Percentiles rank a stretch among this genome's conserved stretches.
Evolutionary conservation across 2,888 invertebrate genomes (phyloP).

Genomic region (Callinectes sapidus): DNA sequence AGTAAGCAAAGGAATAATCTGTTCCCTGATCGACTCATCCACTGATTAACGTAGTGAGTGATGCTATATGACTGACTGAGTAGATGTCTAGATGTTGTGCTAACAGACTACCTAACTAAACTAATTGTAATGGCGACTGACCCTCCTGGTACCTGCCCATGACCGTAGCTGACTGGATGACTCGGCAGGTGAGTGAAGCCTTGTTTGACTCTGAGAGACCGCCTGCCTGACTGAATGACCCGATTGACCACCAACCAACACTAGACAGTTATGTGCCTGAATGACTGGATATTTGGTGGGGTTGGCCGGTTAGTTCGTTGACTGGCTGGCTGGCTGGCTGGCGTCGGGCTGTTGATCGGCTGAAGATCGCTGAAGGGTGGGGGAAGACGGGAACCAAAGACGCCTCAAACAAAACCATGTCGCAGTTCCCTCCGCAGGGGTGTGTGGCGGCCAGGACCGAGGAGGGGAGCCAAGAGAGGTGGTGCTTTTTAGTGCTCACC

Average conservation of each 20-base stretch:
- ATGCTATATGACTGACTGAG: background rate
- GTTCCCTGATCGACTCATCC: no score
- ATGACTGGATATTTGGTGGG: background rate
- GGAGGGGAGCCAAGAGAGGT: background rate
- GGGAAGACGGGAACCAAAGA: background rate
- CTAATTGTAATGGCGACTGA: background rate
- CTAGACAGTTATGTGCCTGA: background rate
- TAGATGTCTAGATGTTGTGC: background rate
- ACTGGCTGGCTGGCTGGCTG: background rate
- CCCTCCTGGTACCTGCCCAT: background rate
- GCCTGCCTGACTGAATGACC: background rate
- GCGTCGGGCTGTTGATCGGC: background rate
- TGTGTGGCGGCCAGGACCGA: background rate
- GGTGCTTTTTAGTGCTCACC: constrained; percentile 15
- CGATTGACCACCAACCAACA: background rate
- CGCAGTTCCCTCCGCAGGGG: background rate
- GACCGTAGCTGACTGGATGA: background rate
- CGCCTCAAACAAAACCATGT: background rate
- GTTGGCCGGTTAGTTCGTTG: background rate
- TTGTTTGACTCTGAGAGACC: background rate
- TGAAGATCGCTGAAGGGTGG: background rate
- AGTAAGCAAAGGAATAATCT: no score
- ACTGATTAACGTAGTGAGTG: no score
- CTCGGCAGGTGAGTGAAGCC: background rate
- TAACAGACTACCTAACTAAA: background rate